phyloP scores from a whole-genome alignment of 2,113 vertebrate genomes.

The Colossoma macropomum region DNA sequence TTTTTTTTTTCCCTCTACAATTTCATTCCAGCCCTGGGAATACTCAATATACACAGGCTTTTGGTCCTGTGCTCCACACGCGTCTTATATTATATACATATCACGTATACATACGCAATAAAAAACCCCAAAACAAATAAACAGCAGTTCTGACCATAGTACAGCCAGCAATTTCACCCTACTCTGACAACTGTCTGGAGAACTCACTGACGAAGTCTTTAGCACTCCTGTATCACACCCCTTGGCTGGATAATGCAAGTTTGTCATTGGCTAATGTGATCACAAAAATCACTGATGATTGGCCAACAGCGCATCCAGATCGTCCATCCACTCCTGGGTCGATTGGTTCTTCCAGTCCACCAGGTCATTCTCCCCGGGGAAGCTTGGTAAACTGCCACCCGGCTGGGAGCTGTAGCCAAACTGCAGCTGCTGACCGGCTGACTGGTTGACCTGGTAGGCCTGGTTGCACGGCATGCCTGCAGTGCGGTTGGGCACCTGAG shows the following conservation, averaged over 20 bases:
- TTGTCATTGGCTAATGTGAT: background rate
- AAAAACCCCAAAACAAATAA: slow-evolving; percentile 59
- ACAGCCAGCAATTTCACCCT: slow-evolving; percentile 2
- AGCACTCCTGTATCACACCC: background rate
- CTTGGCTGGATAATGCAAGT: background rate
- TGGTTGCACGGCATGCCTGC: slow-evolving; percentile 89
- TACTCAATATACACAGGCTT: slow-evolving; percentile 70
- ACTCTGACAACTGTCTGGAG: slow-evolving; percentile 38
- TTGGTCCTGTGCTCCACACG: slow-evolving; percentile 78
- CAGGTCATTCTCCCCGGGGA: slow-evolving; percentile 89
- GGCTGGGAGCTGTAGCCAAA: slow-evolving; percentile 86
- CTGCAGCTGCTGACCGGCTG: slow-evolving; percentile 85
- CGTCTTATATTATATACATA: slow-evolving; percentile 64
- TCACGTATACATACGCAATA: slow-evolving; percentile 35
- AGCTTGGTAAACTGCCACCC: slow-evolving; percentile 76
- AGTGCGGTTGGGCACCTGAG: slow-evolving; percentile 75
- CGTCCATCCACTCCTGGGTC: slow-evolving; percentile 97
- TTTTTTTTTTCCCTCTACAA: slow-evolving; percentile 16
- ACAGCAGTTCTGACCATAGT: slow-evolving; percentile 52
- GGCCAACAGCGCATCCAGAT: slow-evolving; percentile 92
- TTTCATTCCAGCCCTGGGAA: slow-evolving; percentile 46
- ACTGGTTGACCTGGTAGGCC: slow-evolving; percentile 87
- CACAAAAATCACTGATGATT: slow-evolving; percentile 77
- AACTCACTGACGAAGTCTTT: background rate
- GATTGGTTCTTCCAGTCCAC: slow-evolving; percentile 96